A percentile compares a stretch with the other conserved stretches of the same genome.
Conservation (phyloP, 2,888 invertebrate genomes). For the Dryadula phaetusa region DNA sequence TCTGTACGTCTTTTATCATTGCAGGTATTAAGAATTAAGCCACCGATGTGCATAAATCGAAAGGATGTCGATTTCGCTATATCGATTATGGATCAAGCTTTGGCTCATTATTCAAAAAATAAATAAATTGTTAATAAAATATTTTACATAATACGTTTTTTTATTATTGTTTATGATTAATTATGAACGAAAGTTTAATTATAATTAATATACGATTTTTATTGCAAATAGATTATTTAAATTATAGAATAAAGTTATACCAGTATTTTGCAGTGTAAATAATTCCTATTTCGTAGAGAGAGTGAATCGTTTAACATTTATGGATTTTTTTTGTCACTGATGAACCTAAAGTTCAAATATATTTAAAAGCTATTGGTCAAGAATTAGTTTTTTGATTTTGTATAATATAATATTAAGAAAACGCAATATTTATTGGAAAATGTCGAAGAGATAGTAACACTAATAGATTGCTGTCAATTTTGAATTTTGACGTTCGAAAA, state of each 20-base stretch:
- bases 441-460: background rate
- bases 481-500: background rate
- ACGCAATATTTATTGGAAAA: background rate
- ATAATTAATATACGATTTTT: background rate
- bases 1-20: conserved; percentile 1
- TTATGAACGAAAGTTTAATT: background rate
- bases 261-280: too few relatives aligned
- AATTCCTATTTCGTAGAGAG: too few relatives aligned
- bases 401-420: background rate
- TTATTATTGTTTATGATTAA: background rate
- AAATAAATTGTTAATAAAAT: conserved; percentile 22
- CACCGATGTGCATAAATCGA: conserved; percentile 96
- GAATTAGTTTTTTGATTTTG: too few relatives aligned
- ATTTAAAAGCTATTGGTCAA: too few relatives aligned
- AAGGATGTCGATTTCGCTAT: conserved; percentile 92
- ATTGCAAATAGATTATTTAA: too few relatives aligned
- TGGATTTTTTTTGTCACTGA: too few relatives aligned
- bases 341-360: too few relatives aligned
- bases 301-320: background rate
- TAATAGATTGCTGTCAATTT: background rate
- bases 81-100: conserved; percentile 84
- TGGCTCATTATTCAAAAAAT: conserved; percentile 63
- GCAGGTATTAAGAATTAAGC: conserved; percentile 90
- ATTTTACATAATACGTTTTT: background rate
- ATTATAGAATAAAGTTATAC: too few relatives aligned